Base-by-base conservation (phyloP, 2,888 invertebrate genomes). In the Drosophila acutilabella region DNA sequence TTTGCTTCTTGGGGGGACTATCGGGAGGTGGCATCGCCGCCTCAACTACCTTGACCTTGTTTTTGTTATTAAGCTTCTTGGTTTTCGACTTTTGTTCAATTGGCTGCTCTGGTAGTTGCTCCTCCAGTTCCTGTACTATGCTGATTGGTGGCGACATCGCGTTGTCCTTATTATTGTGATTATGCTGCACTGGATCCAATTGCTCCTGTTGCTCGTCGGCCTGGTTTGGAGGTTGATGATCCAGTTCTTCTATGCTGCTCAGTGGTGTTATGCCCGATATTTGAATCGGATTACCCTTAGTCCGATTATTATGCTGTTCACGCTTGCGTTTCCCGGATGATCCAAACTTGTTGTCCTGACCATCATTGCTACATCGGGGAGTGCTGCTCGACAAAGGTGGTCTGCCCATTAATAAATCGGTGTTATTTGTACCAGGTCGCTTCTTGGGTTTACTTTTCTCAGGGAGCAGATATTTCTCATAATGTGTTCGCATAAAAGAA, bases 321-420 rank as follows among this genome's bases (percentile, higher is more conserved):
- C 44, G 42, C 14, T 44, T 40, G 7, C 36, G 26, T 16, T 14
- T 18, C 16, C n/a, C 51, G 0, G 44, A 1, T 42, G 4, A 7
- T 5, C 2, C 18, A n/a, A 13, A 13, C 10, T 42, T 18, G n/a
- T 18, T 42, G 26, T 2, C 11, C 0, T 18, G 4, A 18, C 7
- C 13, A 13, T 33, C 2, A 16, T 7, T 40, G 13, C 30, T 8
- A 30, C 30, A 30, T 30, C 40, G 58, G 11, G 61, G 76, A 3
- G 80, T 76, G 36, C 80, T 80, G 42, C 53, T 72, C 7, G 26
- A 66, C 0, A 73, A 8, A 2, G 80, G 77, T 4, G 48, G 48
- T 7, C 20, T 53, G 4, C 7, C 13, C 0, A 44, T 18, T 0
- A 70, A 33, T 8, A 48, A 53, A 13, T 10, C 26, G n/a, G 10